Conservation (phyloP, 2,888 invertebrate genomes). For the Melitaea athalia region DNA sequence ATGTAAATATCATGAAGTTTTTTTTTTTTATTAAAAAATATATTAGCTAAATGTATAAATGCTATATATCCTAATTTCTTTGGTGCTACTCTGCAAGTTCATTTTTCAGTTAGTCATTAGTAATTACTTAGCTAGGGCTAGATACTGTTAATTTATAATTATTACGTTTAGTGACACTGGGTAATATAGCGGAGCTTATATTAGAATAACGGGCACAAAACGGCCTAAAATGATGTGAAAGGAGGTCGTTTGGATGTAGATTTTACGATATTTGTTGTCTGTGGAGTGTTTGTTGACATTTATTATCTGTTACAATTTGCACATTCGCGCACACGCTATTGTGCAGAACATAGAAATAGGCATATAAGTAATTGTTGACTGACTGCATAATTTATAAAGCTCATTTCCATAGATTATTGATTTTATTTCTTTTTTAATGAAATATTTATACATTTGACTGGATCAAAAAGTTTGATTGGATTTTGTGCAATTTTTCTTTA, state of each 20-base stretch:
- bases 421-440: constrained; percentile 52
- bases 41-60: constrained; percentile 46
- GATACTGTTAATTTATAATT: constrained; percentile 37
- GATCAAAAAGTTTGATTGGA: constrained; percentile 77
- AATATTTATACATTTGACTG: constrained; percentile 66
- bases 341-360: constrained; percentile 30
- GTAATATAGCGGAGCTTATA: constrained; percentile 48
- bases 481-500: constrained; percentile 63
- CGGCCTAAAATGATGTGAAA: constrained; percentile 39
- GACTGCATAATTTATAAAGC: constrained; percentile 72
- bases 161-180: constrained; percentile 41
- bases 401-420: constrained; percentile 57
- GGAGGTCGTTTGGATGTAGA: constrained; percentile 27
- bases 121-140: constrained; percentile 42
- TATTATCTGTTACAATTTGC: constrained; percentile 37
- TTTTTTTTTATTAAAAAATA: constrained; percentile 27
- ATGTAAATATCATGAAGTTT: constrained; percentile 24
- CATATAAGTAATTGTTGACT: constrained; percentile 59
- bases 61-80: constrained; percentile 58
- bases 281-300: constrained; percentile 41
- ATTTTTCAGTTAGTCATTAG: constrained; percentile 42
- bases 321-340: constrained; percentile 15
- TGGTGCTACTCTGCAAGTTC: constrained; percentile 65
- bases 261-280: constrained; percentile 36
- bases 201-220: constrained; percentile 35